phyloP scores from a whole-genome alignment of 2,113 vertebrate species.

The Aldabrachelys gigantea region DNA sequence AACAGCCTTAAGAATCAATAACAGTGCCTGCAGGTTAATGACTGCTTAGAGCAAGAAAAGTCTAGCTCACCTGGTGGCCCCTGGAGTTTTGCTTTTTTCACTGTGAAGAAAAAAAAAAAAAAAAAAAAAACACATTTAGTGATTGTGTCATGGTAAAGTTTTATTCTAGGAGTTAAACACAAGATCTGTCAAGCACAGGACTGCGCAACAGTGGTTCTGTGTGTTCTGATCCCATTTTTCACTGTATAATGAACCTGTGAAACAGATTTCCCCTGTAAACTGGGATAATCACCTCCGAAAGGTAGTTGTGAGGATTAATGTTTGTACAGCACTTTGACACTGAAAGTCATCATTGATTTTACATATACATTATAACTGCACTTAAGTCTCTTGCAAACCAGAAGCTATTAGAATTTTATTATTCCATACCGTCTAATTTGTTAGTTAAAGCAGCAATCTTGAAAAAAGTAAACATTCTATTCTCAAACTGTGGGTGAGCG shows the following conservation, averaged over 20 bases:
- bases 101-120: constrained; percentile 66
- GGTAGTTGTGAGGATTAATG: background rate
- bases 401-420: background rate
- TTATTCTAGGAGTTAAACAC: background rate
- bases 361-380: background rate
- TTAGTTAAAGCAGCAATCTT: background rate
- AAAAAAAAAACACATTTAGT: background rate
- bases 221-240: background rate
- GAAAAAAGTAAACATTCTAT: background rate
- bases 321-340: background rate
- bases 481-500: background rate
- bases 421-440: background rate
- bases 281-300: background rate
- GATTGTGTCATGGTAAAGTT: background rate
- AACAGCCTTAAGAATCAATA: background rate
- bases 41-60: background rate
- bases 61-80: constrained; percentile 81
- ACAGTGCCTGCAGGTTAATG: fast-evolving
- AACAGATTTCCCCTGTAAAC: background rate
- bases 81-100: constrained; percentile 84
- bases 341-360: background rate
- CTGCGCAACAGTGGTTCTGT: background rate
- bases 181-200: background rate
- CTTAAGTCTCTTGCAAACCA: background rate
- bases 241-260: background rate